Evolutionary conservation across 2,888 invertebrate genomes (phyloP).

Genomic region (Drosophila kanekoi): DNA sequence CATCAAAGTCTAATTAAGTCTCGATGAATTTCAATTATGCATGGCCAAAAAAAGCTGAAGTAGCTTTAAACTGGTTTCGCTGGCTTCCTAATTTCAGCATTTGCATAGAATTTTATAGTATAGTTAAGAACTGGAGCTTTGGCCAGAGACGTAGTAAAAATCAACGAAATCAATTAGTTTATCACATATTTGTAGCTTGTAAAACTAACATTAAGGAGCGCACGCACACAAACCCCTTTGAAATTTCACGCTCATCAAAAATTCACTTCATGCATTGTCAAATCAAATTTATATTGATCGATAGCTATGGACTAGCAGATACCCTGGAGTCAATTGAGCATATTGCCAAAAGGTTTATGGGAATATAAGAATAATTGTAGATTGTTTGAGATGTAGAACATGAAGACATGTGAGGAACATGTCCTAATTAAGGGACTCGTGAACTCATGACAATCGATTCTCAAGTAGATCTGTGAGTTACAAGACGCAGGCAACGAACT

Average conservation of each 20-base stretch:
- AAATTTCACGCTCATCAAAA: constrained; percentile 50
- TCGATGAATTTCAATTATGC: constrained; percentile 45
- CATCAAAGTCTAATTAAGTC: constrained; percentile 39
- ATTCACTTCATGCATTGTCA: constrained; percentile 45
- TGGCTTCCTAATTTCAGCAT: constrained; percentile 43
- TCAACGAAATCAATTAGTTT: constrained; percentile 7
- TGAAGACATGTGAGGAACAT: too few relatives aligned
- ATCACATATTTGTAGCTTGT: constrained; percentile 13
- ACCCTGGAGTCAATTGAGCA: constrained; percentile 5
- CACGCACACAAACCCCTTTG: constrained; percentile 27
- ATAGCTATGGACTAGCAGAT: neutral
- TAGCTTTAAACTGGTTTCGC: constrained; percentile 35
- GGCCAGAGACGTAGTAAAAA: constrained; percentile 5
- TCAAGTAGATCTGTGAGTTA: neutral
- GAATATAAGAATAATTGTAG: too few relatives aligned
- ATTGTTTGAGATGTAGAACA: too few relatives aligned
- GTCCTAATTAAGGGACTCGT: too few relatives aligned
- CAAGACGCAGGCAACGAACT: neutral
- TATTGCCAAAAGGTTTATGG: neutral
- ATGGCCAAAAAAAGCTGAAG: constrained; percentile 24
- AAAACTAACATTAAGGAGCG: constrained; percentile 4
- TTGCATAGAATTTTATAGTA: constrained; percentile 14
- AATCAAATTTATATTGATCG: constrained; percentile 1
- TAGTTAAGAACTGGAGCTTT: constrained; percentile 15
- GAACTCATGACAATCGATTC: too few relatives aligned